Evolutionary conservation across 2,113 vertebrate genomes (phyloP), one percentile per base, ranked within the genome.

Genomic region (Catagonus wagneri): DNA sequence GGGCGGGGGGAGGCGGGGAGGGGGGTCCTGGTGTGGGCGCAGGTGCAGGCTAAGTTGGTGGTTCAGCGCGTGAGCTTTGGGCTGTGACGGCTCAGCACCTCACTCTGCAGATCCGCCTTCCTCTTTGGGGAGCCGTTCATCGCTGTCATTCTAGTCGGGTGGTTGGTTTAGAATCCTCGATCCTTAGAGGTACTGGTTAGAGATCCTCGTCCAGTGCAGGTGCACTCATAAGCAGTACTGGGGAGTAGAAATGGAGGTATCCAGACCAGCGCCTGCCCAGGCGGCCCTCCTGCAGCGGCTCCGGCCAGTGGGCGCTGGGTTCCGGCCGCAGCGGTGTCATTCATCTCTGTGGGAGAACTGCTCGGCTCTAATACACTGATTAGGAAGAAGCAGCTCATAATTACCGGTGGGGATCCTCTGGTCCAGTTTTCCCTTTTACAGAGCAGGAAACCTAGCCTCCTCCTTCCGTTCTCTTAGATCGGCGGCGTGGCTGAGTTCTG

Each of bases 101-200:
- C 0, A 10, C 34, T 34, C n/a, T 60, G 52, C 2, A 1, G 0
- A 0, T 16, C 11, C 1, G 13, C 74, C 39, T 56, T 32, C 88
- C 74, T 66, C 14, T 0, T 29, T 25, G 29, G 17, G 15, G 25
- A 36, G 27, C 52, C 9, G 17, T 22, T 44, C 9, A 1, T 27
- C 0, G 2, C 75, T 79, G 10, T 39, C n/a, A 29, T n/a, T 91
- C 50, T 58, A 2, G 3, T 25, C 23, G 50, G 1, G 4, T 8
- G 39, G 8, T 56, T 29, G 7, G 72, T 52, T 66, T 16, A 58
- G 68, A 81, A 27, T 56, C 52, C 52, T 79, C 23, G 25, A 16
- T 32, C 29, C 23, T n/a, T 36, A 58, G n/a, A 58, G 54, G 25
- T 58, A 71, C 60, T 86, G 22, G 0, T 8, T n/a, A 20, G 61